Evolutionary conservation across 1,140 invertebrate species (phyloP), one percentile per base, ranked within the genome.

Genomic region (Pseudomyrmex dendroicus): DNA sequence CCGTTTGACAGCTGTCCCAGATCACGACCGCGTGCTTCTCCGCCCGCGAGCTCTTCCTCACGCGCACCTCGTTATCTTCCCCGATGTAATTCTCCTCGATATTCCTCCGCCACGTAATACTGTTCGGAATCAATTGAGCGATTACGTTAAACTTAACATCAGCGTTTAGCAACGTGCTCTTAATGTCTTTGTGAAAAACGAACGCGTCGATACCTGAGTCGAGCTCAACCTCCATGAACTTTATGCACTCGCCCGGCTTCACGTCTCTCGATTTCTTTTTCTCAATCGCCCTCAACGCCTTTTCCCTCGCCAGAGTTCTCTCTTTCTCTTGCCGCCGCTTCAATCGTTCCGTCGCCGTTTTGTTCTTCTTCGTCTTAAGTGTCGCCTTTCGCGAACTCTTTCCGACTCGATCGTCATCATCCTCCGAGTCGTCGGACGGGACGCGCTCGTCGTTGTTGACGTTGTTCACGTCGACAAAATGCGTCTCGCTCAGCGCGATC

Each of bases 181-280:
- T 59, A 67, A 95, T 88, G 61, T 93, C 87, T 15, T 68, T 73
- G 68, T 88, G 90, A 87, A 91, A 94, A 59, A 70, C 12, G 74
- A 88, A 83, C 54, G 90, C 89, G 5, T 91, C 62, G 20, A 96
- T 84, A 46, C 87, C 76, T 46, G 90, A 62, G 84, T 96, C 95
- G 13, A 96, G 54, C 13, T 94, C 86, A 3, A 95, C 83, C 56
- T 93, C 85, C 17, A 95, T 94, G 80, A 94, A 95, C 91, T 94
- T 95, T 82, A 96, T 92, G 80, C 95, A 95, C 85, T 96, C 95
- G 20, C 95, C 95, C 44, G 95, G 95, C 84, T 95, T 95, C 44
- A 94, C 91, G 72, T 91, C 92, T 62, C 91, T 92, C 13, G 86
- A 85, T 50, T 88, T 88, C 50, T 90, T 91, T 35, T 20, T 63